Evolutionary conservation across 2,888 invertebrate genomes (phyloP).

Genomic region (Lasioglossum figueresi): DNA sequence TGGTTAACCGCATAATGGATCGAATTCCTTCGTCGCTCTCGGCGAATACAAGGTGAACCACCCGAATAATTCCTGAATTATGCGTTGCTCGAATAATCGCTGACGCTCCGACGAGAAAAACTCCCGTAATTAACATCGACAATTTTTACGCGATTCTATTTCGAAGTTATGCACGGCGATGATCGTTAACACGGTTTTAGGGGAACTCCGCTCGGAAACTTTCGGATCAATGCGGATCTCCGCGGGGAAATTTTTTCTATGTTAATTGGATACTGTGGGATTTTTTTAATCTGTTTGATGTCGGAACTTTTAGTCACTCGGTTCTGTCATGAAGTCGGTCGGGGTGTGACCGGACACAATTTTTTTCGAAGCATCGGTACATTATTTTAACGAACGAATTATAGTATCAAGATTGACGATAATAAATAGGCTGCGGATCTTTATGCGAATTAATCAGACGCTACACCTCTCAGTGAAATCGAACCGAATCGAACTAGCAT

Average conservation of each 20-base stretch:
- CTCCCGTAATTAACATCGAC: neutral
- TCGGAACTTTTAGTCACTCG: neutral
- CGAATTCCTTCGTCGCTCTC: conserved; percentile 27
- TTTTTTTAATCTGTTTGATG: neutral
- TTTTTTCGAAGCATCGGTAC: neutral
- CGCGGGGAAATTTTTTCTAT: neutral
- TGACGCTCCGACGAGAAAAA: neutral
- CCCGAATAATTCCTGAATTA: conserved; percentile 5
- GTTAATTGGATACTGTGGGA: neutral
- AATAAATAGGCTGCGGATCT: no score
- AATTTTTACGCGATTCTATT: neutral
- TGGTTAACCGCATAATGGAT: conserved; percentile 39
- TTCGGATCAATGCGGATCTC: neutral
- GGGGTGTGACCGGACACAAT: neutral
- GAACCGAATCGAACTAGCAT: neutral
- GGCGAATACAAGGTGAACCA: neutral
- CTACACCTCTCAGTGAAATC: neutral
- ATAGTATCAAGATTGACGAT: no score
- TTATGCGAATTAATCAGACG: no score
- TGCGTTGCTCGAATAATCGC: conserved; percentile 2
- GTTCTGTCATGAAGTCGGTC: neutral
- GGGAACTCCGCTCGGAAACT: neutral
- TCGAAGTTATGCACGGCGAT: neutral
- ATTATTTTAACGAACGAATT: neutral
- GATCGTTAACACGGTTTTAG: neutral